These are phyloP conservation scores for Philopotamus ludificatus DNA, from an alignment of 1,140 invertebrate species.

Conservation along the genomic window DNA sequence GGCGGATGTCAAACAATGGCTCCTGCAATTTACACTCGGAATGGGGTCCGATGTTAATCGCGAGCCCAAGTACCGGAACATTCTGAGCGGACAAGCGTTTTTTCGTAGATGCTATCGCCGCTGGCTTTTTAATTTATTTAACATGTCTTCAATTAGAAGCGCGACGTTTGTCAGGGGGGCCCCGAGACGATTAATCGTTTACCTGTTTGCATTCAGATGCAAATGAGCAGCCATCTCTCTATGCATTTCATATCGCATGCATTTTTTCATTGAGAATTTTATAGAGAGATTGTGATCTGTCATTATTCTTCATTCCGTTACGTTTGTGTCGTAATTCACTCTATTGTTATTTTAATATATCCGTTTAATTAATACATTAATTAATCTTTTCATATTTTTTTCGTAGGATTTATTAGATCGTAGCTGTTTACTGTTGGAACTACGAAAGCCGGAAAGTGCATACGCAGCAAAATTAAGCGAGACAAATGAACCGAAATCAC, in stretches of 20 bases:
- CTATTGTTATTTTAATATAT: no score
- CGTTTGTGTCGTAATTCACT: no score
- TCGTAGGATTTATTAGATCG: no score
- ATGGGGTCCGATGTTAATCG: slow-evolving; percentile 5
- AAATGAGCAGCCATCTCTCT: no score
- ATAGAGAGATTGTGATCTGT: no score
- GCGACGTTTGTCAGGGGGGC: neutral
- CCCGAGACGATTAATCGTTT: neutral
- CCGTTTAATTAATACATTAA: no score
- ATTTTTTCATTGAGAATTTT: no score
- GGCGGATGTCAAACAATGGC: slow-evolving; percentile 10
- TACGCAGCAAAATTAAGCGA: slow-evolving; percentile 22
- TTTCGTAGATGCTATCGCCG: neutral
- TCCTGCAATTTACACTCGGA: neutral
- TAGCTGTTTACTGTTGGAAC: no score
- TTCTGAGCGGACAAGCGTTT: neutral
- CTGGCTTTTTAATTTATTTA: slow-evolving; percentile 13
- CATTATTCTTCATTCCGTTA: no score
- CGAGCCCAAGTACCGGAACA: slow-evolving; percentile 11
- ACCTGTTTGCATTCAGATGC: neutral
- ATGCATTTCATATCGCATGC: no score
- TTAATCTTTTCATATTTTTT: no score
- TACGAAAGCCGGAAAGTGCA: slow-evolving; percentile 15
- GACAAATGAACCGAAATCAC: slow-evolving; percentile 29
- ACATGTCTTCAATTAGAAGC: slow-evolving; percentile 14